phyloP scores from a whole-genome alignment of 2,113 vertebrate genomes.

The Zapornia atra region DNA sequence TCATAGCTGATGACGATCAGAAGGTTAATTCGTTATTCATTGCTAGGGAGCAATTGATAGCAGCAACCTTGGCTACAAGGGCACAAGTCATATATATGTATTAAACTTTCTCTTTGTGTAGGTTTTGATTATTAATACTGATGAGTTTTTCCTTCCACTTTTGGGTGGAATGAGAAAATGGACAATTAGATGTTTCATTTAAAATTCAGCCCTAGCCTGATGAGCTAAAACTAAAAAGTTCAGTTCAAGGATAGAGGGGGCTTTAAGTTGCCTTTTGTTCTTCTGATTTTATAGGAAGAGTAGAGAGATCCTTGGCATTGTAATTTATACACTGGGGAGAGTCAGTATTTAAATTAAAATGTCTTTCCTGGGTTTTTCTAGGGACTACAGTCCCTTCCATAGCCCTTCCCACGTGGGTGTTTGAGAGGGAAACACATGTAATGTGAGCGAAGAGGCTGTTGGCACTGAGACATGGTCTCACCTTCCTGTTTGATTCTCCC shows the following conservation, averaged over 20 bases:
- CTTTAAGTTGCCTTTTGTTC: background rate
- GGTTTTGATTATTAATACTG: conserved; percentile 44
- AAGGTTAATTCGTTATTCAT: conserved; percentile 38
- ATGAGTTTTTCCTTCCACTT: conserved; percentile 1
- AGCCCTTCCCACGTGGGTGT: fast-evolving
- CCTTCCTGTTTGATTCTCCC: background rate
- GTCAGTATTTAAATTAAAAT: background rate
- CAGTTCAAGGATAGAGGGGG: background rate
- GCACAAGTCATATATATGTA: conserved; percentile 41
- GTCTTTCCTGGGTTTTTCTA: background rate
- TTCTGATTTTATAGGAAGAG: background rate
- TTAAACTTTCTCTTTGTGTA: conserved; percentile 42
- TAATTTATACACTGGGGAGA: background rate
- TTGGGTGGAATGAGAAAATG: conserved; percentile 45
- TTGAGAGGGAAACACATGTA: background rate
- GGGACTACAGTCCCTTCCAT: background rate
- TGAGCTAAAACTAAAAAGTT: background rate
- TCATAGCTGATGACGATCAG: conserved; percentile 1
- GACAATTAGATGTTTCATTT: conserved; percentile 40
- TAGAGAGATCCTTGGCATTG: background rate
- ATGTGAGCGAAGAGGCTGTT: background rate
- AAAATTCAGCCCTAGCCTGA: background rate
- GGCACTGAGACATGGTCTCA: background rate
- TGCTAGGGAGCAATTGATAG: conserved; percentile 34
- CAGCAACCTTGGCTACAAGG: conserved; percentile 40